phyloP scores from a whole-genome alignment of 2,888 invertebrate genomes.

The Teinopalpus imperialis region DNA sequence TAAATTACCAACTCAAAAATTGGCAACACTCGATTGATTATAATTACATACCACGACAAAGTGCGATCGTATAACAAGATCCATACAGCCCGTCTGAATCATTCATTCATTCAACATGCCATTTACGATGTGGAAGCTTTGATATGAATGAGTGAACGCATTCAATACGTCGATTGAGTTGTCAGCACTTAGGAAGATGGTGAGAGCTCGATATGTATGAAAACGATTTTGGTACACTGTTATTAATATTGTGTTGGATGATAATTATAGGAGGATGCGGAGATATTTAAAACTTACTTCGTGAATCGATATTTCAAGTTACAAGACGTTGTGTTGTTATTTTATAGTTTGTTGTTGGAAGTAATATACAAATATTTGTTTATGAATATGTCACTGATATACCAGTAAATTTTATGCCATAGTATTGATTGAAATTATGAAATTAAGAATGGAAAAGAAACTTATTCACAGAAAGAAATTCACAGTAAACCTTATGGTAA shows the following conservation, averaged over 20 bases:
- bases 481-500: no score
- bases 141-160: slow-evolving; percentile 47
- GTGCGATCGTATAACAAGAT: slow-evolving; percentile 25
- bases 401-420: no score
- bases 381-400: no score
- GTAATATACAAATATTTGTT: no score
- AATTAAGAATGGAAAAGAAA: no score
- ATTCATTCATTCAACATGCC: slow-evolving; percentile 37
- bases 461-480: no score
- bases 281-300: slow-evolving; percentile 11
- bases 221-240: slow-evolving; percentile 22
- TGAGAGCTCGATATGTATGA: slow-evolving; percentile 23
- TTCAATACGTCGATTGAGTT: slow-evolving; percentile 51
- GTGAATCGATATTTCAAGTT: neutral
- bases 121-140: slow-evolving; percentile 38
- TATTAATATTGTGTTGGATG: slow-evolving; percentile 25
- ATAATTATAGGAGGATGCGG: slow-evolving; percentile 23
- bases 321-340: no score
- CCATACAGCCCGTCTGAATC: slow-evolving; percentile 29
- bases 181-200: slow-evolving; percentile 47
- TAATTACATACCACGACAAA: slow-evolving; percentile 33
- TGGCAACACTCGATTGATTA: slow-evolving; percentile 21
- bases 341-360: no score
- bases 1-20: no score
- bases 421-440: no score